Evolutionary conservation across 2,113 vertebrate species (phyloP), one percentile per base, ranked within the genome.

Genomic region (Leptobrachium leishanense): DNA sequence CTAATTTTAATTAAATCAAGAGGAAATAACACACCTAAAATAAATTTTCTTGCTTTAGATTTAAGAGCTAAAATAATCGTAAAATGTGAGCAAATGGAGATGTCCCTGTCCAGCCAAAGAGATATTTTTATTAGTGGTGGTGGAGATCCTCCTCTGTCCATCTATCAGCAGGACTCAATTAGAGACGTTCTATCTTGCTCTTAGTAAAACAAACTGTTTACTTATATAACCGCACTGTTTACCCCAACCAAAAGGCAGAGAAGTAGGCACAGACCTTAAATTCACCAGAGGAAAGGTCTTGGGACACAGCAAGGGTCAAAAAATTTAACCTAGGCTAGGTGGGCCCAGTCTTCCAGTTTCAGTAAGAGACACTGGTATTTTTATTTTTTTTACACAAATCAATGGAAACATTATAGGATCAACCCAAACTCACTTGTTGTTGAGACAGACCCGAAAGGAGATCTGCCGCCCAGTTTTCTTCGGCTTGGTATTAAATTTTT

Each of bases 141-240:
- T 42, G 68, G 76, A 50, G 89, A 90, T 84, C 88, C 88, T 91
- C 93, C 94, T 91, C 88, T 93, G 85, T 81, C 84, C 84, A 90
- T 95, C 95, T 89, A 91, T 96, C 94, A 95, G 82, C 92, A 94
- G 90, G 91, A 88, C 83, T 89, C 89, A 94, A 95, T 96, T 94
- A 95, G 88, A 90, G 82, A 83, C 71, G 87, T 87, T 84, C 84
- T 90, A 88, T 91, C 90, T 89, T 88, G 89, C 90, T 89, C 89
- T 90, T 89, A 81, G 87, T 93, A 92, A 95, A 94, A 92, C 91
- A 95, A 94, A 92, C 88, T 94, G 90, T 94, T 95, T 95, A 92
- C 90, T 90, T 90, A 87, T 88, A 90, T 90, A 92, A 90, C 72
- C 85, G 88, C 88, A 90, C 84, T 93, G 91, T 94, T 95, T 95